A percentile compares a stretch with the other conserved stretches of the same genome.
phyloP scores from a whole-genome alignment of 2,888 invertebrate genomes.

The Dorcus parallelipipedus region DNA sequence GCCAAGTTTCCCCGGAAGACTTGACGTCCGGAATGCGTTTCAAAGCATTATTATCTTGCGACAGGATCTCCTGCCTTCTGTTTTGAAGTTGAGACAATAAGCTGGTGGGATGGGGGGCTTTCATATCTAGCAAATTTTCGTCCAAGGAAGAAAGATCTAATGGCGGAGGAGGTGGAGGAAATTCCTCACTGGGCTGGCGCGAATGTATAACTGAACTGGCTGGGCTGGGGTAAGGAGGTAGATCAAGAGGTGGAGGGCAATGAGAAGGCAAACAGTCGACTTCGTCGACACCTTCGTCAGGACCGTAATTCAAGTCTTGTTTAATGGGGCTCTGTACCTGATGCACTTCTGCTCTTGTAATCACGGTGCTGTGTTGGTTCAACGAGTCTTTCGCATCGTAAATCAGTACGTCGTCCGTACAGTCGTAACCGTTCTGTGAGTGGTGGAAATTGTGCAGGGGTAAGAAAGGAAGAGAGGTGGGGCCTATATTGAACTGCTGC shows the following conservation, averaged over 20 bases:
- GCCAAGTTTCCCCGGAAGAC: slow-evolving; percentile 61
- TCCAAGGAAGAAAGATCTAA: slow-evolving; percentile 66
- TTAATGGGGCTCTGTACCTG: slow-evolving; percentile 73
- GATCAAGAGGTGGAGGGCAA: slow-evolving; percentile 52
- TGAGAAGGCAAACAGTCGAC: slow-evolving; percentile 59
- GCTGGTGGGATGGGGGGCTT: slow-evolving; percentile 38
- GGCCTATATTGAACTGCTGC: slow-evolving; percentile 43
- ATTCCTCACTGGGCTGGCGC: slow-evolving; percentile 83
- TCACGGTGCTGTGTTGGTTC: slow-evolving; percentile 55
- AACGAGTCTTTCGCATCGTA: slow-evolving; percentile 30
- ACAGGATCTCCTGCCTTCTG: slow-evolving; percentile 62
- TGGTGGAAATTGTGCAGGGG: background rate
- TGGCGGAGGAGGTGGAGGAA: slow-evolving; percentile 84
- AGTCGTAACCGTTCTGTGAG: background rate
- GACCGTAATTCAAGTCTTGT: slow-evolving; percentile 42
- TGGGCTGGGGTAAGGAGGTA: slow-evolving; percentile 81
- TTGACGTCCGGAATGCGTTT: slow-evolving; percentile 37
- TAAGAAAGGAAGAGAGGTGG: slow-evolving; percentile 59
- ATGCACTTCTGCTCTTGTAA: slow-evolving; percentile 82
- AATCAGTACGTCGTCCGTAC: slow-evolving; percentile 9
- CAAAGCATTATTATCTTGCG: slow-evolving; percentile 53
- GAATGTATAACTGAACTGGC: slow-evolving; percentile 76
- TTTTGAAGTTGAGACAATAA: slow-evolving; percentile 62
- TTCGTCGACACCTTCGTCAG: slow-evolving; percentile 58
- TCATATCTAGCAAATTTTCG: slow-evolving; percentile 43